Conservation (phyloP, 2,113 vertebrate genomes). For the Balaeniceps rex region DNA sequence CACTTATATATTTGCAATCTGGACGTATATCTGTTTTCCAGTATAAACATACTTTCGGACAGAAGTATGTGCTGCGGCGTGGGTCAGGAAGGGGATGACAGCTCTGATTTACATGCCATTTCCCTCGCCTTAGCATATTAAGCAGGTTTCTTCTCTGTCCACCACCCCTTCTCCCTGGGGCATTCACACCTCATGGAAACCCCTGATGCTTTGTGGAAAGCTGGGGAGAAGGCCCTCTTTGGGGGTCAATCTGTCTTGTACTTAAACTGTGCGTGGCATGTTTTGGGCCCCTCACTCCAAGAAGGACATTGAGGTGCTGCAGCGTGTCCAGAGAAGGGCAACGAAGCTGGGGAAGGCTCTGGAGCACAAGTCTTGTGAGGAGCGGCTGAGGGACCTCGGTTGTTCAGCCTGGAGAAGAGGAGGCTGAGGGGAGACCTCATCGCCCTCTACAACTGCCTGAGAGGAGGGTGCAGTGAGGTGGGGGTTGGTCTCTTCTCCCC, state of each 20-base stretch:
- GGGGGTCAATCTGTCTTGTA: background rate
- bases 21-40: background rate
- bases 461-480: no score
- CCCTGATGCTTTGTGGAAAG: background rate
- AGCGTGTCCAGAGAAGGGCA: no score
- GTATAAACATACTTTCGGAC: background rate
- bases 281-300: no score
- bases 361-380: no score
- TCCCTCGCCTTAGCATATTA: background rate
- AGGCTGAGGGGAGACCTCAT: no score
- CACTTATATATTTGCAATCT: background rate
- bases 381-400: no score
- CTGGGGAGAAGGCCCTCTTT: background rate
- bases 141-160: background rate
- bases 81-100: background rate
- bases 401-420: no score
- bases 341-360: no score
- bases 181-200: background rate
- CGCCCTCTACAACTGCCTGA: no score
- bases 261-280: background rate
- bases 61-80: background rate
- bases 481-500: no score
- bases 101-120: background rate
- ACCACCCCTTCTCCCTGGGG: background rate
- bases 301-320: no score